A percentile compares a stretch with the other conserved stretches of the same genome.
phyloP scores from a whole-genome alignment of 2,888 invertebrate genomes.

The Suillia variegata region DNA sequence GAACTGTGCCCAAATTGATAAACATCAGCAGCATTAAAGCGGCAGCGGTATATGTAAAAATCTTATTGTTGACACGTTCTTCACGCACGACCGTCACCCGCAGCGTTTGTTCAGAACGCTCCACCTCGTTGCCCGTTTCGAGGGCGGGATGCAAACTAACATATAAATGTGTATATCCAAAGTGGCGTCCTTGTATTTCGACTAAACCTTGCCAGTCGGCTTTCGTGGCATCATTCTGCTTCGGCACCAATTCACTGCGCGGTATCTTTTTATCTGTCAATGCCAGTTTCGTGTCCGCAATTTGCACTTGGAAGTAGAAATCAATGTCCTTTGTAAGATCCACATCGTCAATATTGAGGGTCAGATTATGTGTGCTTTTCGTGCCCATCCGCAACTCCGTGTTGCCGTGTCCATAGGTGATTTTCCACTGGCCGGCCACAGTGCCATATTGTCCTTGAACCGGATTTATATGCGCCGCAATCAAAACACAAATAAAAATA shows the following conservation, averaged over 20 bases:
- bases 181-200: slow-evolving; percentile 27
- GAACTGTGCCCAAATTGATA: slow-evolving; percentile 84
- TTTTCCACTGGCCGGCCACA: slow-evolving; percentile 37
- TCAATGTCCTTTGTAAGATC: slow-evolving; percentile 19
- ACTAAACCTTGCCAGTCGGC: slow-evolving; percentile 33
- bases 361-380: slow-evolving; percentile 9
- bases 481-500: background rate
- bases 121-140: slow-evolving; percentile 7
- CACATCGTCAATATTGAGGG: slow-evolving; percentile 33
- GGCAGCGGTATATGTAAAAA: slow-evolving; percentile 75
- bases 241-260: slow-evolving; percentile 15
- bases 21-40: slow-evolving; percentile 77
- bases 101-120: slow-evolving; percentile 22
- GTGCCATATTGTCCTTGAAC: slow-evolving; percentile 27
- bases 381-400: slow-evolving; percentile 18
- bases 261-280: slow-evolving; percentile 21
- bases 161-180: slow-evolving; percentile 35
- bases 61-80: slow-evolving; percentile 61
- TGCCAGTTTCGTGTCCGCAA: slow-evolving; percentile 21
- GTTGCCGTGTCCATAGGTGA: slow-evolving; percentile 26
- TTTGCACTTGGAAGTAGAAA: slow-evolving; percentile 29
- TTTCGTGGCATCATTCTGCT: background rate
- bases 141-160: slow-evolving; percentile 26
- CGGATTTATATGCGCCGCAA: background rate
- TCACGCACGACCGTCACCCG: slow-evolving; percentile 30